Percentiles rank a stretch among this genome's conserved stretches.
Conservation (phyloP, 2,113 vertebrate genomes). For the Gambusia holbrooki region DNA sequence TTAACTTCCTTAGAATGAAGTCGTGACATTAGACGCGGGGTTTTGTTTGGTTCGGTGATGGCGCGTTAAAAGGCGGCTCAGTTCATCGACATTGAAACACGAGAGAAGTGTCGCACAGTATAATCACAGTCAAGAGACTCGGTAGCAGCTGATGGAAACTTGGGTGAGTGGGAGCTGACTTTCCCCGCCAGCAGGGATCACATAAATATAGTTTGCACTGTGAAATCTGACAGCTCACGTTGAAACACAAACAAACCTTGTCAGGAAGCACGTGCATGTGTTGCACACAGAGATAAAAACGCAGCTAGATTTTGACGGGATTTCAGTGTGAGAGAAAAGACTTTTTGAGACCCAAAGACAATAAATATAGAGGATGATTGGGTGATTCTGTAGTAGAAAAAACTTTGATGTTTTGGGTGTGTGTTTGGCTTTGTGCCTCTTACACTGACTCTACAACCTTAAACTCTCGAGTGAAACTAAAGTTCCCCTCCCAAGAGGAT, state of each 20-base stretch:
- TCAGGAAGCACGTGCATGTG: not conserved
- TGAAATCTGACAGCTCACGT: not conserved
- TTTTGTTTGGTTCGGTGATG: not conserved
- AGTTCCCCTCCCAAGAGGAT: too few species aligned
- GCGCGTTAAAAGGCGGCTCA: constrained; percentile 1
- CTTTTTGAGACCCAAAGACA: too few species aligned
- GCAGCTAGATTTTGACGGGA: not conserved
- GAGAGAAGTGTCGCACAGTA: constrained; percentile 30
- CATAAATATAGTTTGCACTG: constrained; percentile 27
- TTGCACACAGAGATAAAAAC: not conserved
- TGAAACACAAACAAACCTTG: constrained; percentile 6
- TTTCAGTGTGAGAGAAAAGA: not conserved
- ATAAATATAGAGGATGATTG: too few species aligned
- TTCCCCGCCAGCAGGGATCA: constrained; percentile 14
- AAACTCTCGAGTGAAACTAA: too few species aligned
- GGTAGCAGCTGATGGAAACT: constrained; percentile 68
- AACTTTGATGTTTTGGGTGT: too few species aligned
- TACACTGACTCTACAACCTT: too few species aligned
- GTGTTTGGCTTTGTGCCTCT: too few species aligned
- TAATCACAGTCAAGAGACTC: constrained; percentile 54
- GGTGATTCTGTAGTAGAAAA: too few species aligned
- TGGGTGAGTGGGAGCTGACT: constrained; percentile 26
- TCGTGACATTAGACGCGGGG: not conserved
- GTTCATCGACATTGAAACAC: constrained; percentile 40
- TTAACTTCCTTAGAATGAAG: constrained; percentile 4